Evolutionary conservation across 2,113 vertebrate genomes (phyloP).

Genomic region (Oncorhynchus gorbuscha): DNA sequence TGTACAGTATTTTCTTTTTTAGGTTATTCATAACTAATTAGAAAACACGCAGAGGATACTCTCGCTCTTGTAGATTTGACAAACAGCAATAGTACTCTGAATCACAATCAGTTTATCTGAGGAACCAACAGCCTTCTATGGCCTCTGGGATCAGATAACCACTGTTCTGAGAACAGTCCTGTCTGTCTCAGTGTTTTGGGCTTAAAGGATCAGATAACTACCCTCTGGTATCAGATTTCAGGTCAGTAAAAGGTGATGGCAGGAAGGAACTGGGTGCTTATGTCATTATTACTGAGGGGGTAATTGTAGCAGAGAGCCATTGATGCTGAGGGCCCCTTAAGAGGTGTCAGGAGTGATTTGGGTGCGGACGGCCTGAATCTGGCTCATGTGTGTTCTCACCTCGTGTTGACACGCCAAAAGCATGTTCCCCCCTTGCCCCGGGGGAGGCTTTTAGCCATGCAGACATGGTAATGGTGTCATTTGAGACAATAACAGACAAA

Average conservation of each 20-base stretch:
- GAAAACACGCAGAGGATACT: no score
- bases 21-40: no score
- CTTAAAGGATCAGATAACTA: neutral
- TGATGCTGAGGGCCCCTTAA: constrained; percentile 72
- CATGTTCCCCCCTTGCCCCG: constrained; percentile 59
- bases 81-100: no score
- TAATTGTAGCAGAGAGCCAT: constrained; percentile 61
- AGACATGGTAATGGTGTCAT: constrained; percentile 79
- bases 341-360: constrained; percentile 78
- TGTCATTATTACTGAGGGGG: constrained; percentile 67
- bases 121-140: no score
- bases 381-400: constrained; percentile 80
- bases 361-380: constrained; percentile 62
- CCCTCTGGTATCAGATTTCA: constrained; percentile 5
- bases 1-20: no score
- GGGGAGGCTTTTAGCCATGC: constrained; percentile 74
- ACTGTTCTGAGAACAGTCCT: constrained; percentile 48
- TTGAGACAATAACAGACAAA: constrained; percentile 73
- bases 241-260: constrained; percentile 36
- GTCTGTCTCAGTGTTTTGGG: neutral
- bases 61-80: no score
- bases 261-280: constrained; percentile 74
- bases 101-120: no score
- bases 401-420: constrained; percentile 69
- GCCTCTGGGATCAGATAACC: constrained; percentile 15